Percentiles rank a stretch among this genome's conserved stretches.
Evolutionary conservation across 2,888 invertebrate species (phyloP).

Genomic region (Drosophila paramelanica): DNA sequence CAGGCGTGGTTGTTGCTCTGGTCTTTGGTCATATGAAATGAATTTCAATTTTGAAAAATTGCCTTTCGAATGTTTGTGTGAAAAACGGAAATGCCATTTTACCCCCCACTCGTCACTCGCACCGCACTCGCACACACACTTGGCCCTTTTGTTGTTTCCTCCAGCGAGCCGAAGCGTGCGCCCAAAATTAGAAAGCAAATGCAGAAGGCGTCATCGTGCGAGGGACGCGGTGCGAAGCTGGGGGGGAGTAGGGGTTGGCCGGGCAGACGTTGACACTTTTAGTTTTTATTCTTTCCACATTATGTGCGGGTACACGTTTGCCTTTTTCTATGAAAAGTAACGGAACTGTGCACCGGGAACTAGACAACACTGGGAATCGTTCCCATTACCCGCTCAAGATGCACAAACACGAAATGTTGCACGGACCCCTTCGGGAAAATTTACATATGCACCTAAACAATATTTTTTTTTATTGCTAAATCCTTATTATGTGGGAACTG

Average conservation of each 20-base stretch:
- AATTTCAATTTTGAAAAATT: conserved; percentile 79
- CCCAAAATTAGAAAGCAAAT: conserved; percentile 74
- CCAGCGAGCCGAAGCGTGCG: conserved; percentile 62
- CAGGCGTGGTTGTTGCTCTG: conserved; percentile 51
- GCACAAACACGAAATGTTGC: conserved; percentile 63
- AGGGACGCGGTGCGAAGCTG: not conserved
- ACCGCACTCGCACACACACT: conserved; percentile 26
- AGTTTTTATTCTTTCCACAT: conserved; percentile 55
- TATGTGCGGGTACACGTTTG: conserved; percentile 76
- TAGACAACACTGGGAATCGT: conserved; percentile 7
- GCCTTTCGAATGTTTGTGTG: conserved; percentile 74
- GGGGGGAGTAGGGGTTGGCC: conserved; percentile 21
- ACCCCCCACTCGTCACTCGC: conserved; percentile 22
- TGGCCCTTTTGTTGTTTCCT: conserved; percentile 50
- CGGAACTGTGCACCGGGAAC: conserved; percentile 40
- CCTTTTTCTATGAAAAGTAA: conserved; percentile 38
- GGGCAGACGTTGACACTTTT: conserved; percentile 69
- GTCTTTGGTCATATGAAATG: conserved; percentile 57
- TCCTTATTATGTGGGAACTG: conserved; percentile 73
- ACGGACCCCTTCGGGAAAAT: conserved; percentile 47
- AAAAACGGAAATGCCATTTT: conserved; percentile 74
- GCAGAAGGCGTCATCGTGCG: conserved; percentile 36
- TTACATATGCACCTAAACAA: conserved; percentile 52
- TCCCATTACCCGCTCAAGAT: conserved; percentile 62
- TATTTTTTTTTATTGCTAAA: conserved; percentile 68